Conservation (phyloP, 2,888 invertebrate species). For the Drosophila parthenogenetica region DNA sequence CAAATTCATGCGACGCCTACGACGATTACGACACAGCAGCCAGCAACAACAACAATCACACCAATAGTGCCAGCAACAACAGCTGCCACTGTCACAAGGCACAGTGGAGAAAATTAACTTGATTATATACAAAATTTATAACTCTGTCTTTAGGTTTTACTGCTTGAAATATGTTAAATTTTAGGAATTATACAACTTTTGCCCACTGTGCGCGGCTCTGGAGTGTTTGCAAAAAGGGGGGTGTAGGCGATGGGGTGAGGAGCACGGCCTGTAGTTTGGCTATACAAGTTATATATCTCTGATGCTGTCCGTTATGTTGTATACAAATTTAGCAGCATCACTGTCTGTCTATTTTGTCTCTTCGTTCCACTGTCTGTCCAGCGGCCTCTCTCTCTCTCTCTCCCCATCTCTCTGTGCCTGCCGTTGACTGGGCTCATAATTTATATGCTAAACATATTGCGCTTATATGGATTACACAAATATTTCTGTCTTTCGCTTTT, state of each 20-base stretch:
- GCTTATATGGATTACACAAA: conserved; percentile 68
- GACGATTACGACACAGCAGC: conserved; percentile 45
- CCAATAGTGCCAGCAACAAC: conserved; percentile 5
- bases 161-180: too few species aligned
- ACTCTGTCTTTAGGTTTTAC: background rate
- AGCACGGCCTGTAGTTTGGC: background rate
- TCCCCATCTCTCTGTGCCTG: conserved; percentile 16
- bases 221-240: conserved; percentile 1
- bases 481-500: conserved; percentile 42
- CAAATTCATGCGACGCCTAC: conserved; percentile 67
- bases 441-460: conserved; percentile 77
- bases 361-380: background rate
- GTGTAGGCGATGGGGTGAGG: too few species aligned
- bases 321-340: conserved; percentile 15
- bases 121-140: background rate
- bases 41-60: conserved; percentile 12
- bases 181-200: background rate
- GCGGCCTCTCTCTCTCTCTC: background rate
- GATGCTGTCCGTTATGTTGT: conserved; percentile 35
- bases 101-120: conserved; percentile 13
- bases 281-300: conserved; percentile 1
- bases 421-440: conserved; percentile 62
- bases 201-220: conserved; percentile 18
- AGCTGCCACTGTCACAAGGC: conserved; percentile 9
- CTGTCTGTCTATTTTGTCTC: conserved; percentile 16